Evolutionary conservation across 2,888 invertebrate species (phyloP).

Genomic region (Anagyrus pseudococci): DNA sequence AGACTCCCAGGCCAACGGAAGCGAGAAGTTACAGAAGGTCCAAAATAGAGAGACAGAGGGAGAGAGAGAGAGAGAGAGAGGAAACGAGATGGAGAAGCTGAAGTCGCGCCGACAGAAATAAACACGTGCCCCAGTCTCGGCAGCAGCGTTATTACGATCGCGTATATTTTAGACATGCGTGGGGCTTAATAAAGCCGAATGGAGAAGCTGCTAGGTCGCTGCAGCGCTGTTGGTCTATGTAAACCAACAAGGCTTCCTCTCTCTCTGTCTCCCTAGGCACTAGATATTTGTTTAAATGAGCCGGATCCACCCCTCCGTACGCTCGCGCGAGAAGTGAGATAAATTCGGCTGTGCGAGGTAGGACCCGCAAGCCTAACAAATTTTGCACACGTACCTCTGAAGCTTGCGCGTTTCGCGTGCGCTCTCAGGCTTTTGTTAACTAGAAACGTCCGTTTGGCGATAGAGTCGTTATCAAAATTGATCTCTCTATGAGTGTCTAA

Average conservation of each 20-base stretch:
- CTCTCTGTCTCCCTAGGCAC: too few species aligned
- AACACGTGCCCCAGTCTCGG: slow-evolving; percentile 7
- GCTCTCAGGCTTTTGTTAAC: too few species aligned
- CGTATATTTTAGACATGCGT: slow-evolving; percentile 15
- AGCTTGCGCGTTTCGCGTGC: too few species aligned
- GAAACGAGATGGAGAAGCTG: not conserved
- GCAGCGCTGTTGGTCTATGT: too few species aligned
- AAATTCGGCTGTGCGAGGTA: not conserved
- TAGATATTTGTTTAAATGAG: not conserved
- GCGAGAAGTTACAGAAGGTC: not conserved
- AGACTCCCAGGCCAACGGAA: too few species aligned
- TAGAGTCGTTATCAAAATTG: too few species aligned
- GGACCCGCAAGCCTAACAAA: too few species aligned
- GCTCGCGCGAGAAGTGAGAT: not conserved
- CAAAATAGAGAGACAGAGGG: not conserved
- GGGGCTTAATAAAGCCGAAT: slow-evolving; percentile 22
- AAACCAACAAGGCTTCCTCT: too few species aligned
- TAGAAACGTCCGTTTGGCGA: too few species aligned
- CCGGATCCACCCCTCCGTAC: not conserved
- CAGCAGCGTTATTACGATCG: slow-evolving; percentile 11
- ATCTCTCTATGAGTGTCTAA: too few species aligned
- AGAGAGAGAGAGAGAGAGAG: slow-evolving; percentile 1
- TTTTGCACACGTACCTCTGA: not conserved
- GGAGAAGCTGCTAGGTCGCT: too few species aligned
- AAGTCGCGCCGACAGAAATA: not conserved